These are phyloP conservation scores for Pogonomyrmex californicus DNA, from an alignment of 1,140 invertebrate species.

Conservation along the genomic window DNA sequence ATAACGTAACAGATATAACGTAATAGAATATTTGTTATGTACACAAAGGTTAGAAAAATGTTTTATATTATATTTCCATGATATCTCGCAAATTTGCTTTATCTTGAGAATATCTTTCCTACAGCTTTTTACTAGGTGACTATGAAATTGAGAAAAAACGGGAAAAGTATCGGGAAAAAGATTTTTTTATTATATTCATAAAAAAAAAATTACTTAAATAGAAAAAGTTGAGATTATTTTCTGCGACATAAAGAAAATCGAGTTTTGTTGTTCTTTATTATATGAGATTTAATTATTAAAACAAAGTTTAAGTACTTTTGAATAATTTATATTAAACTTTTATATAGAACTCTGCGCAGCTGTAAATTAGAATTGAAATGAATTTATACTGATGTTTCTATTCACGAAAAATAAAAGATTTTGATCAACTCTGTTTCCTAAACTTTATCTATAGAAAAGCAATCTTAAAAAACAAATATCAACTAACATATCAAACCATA, in stretches of 20 bases:
- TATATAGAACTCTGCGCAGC: not conserved
- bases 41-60: not conserved
- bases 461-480: not conserved
- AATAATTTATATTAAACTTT: slow-evolving; percentile 23
- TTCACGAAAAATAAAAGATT: slow-evolving; percentile 2
- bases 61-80: not conserved
- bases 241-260: not conserved
- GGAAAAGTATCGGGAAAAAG: not conserved
- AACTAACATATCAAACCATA: too few species aligned
- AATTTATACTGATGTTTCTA: not conserved
- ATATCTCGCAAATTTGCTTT: not conserved
- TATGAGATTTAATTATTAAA: slow-evolving; percentile 7
- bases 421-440: not conserved
- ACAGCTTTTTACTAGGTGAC: not conserved
- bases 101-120: not conserved
- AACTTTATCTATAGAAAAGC: not conserved
- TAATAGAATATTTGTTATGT: slow-evolving; percentile 11
- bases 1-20: slow-evolving; percentile 9
- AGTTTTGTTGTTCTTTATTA: slow-evolving; percentile 8
- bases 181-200: not conserved
- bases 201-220: not conserved
- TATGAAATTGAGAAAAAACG: not conserved
- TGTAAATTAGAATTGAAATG: slow-evolving; percentile 19
- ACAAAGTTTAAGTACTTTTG: not conserved
- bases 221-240: not conserved